Evolutionary conservation across 2,888 invertebrate genomes (phyloP).

Genomic region (Chironomus tentans): DNA sequence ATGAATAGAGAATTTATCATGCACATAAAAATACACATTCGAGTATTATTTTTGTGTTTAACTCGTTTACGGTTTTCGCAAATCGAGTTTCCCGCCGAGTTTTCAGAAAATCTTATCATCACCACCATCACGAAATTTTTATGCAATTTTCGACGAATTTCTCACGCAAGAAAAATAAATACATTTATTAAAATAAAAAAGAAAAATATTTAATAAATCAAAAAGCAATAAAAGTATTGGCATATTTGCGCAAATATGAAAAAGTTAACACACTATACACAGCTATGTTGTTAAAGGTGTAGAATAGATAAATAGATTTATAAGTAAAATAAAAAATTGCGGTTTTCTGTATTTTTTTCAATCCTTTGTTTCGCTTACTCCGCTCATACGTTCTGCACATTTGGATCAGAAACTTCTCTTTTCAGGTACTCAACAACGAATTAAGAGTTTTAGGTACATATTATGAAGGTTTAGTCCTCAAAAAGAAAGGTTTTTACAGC

Average conservation of each 20-base stretch:
- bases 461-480: no score
- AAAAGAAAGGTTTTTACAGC: no score
- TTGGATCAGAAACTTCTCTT: no score
- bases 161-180: neutral
- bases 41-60: no score
- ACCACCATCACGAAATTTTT: conserved; percentile 10
- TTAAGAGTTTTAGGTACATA: no score
- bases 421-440: no score
- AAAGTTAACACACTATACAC: conserved; percentile 9
- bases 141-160: conserved; percentile 16
- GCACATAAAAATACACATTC: no score
- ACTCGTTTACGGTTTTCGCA: no score
- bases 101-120: conserved; percentile 22
- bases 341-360: no score
- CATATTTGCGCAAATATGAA: conserved; percentile 24
- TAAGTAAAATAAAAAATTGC: neutral
- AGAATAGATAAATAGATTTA: neutral
- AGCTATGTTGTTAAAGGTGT: neutral
- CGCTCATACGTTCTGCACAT: no score
- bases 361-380: no score
- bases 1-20: no score
- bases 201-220: conserved; percentile 15
- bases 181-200: neutral
- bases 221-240: conserved; percentile 25
- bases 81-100: conserved; percentile 7